Base-by-base conservation (phyloP, 2,888 invertebrate genomes). In the Dastarcus helophoroides region DNA sequence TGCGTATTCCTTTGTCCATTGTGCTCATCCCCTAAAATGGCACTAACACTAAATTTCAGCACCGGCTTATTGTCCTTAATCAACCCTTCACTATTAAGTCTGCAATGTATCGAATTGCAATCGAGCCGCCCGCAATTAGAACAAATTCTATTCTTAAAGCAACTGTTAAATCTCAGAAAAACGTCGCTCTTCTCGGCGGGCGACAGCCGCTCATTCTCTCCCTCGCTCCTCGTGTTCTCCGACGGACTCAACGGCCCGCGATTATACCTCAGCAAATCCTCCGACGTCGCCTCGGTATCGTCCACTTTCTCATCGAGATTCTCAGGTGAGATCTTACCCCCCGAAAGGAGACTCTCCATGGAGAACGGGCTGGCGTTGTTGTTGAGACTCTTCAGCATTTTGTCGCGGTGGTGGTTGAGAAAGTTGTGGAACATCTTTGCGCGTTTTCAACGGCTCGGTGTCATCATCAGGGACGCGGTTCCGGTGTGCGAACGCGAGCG, bases 11-110 rank as follows among this genome's bases (percentile, higher is more conserved):
- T 45, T 19, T 40, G 31, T 12, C 38, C 35, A 15, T 68, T 60
- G 10, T 40, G 38, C 44, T 77, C 74, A 39, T 67, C 67, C 2
- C 86, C 86, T 48, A 90, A 67, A 47, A 90, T 90, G 25, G 89
- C 89, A 68, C 82, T 88, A 40, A 90, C 89, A 73, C 89, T 89
- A 63, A 90, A 90, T 63, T 89, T 89, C 48, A 89, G 68, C 53
- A 84, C 72, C 11, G 88, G 88, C 51, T 85, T 85, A 31, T 43
- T 53, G 44, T 60, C 60, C 32, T 60, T 60, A 32, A 56, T 50
- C 37, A 44, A 37, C 23, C 41, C 37, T 26, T 50, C 51, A 44
- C 51, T 46, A 37, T 41, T 47, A 33, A 60, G 44, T 37, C 59
- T 48, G 42, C 60, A 60, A 37, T 58, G 58, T 34, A 62, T 48